Evolutionary conservation across 2,113 vertebrate genomes (phyloP).

Genomic region (Nestor notabilis): DNA sequence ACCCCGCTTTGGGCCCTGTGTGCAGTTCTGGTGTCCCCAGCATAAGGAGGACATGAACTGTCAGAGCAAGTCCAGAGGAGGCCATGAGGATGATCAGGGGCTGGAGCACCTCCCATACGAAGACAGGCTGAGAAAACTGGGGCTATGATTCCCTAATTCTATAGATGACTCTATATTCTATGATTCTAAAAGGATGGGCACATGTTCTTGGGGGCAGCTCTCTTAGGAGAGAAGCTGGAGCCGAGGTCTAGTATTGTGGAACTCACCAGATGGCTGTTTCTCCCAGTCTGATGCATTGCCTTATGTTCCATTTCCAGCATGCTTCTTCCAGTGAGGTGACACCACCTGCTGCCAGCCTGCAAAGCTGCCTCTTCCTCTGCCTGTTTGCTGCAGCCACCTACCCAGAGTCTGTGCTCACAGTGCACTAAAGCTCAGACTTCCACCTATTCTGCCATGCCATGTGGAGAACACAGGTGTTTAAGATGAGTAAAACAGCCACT

Average conservation of each 20-base stretch:
- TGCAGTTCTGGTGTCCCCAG: background rate
- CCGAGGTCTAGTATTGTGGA: background rate
- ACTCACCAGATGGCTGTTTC: background rate
- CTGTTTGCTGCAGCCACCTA: background rate
- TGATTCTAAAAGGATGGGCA: background rate
- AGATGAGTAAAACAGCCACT: background rate
- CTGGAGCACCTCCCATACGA: background rate
- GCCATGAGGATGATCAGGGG: background rate
- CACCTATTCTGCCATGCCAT: constrained; percentile 79
- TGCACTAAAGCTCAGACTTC: constrained; percentile 30
- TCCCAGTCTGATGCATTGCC: background rate
- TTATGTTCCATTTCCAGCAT: background rate
- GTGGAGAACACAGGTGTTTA: background rate
- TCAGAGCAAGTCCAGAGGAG: background rate
- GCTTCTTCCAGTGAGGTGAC: background rate
- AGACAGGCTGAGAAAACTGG: background rate
- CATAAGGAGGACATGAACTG: background rate
- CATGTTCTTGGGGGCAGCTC: background rate
- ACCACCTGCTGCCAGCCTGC: constrained; percentile 6
- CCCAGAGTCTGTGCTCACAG: fast-evolving
- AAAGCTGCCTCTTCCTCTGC: background rate
- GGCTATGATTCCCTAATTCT: background rate
- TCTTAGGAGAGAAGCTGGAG: background rate
- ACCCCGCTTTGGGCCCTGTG: background rate
- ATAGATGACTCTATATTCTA: background rate